A percentile compares a stretch with the other conserved stretches of the same genome.
These are phyloP conservation scores for Castor canadensis DNA, from an alignment of 2,113 vertebrate genomes.

Conservation along the genomic window DNA sequence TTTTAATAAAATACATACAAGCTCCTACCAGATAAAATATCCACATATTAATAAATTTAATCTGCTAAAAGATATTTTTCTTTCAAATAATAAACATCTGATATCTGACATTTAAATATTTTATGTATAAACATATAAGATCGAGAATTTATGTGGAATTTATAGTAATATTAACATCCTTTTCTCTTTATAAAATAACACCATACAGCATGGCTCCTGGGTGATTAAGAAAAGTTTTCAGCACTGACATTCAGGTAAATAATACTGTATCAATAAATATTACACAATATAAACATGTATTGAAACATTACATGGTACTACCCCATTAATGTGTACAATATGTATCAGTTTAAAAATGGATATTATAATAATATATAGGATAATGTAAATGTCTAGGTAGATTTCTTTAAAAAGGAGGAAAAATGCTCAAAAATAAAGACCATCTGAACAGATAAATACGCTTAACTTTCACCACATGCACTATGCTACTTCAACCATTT, in stretches of 20 bases:
- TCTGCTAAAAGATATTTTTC: not conserved
- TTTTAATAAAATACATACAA: constrained; percentile 6
- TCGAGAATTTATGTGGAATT: not conserved
- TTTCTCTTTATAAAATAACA: constrained; percentile 10
- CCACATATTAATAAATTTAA: not conserved
- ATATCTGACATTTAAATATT: not conserved
- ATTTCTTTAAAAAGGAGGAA: not conserved
- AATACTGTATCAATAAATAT: not conserved
- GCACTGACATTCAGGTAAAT: not conserved
- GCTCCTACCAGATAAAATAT: constrained; percentile 4
- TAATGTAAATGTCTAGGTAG: constrained; percentile 6
- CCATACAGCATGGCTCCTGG: not conserved
- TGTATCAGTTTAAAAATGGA: not conserved
- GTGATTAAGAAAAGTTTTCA: constrained; percentile 1
- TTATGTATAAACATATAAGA: not conserved
- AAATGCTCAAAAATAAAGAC: not conserved
- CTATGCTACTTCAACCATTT: not conserved
- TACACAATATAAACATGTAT: not conserved
- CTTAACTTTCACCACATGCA: too few species aligned
- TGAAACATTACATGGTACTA: not conserved
- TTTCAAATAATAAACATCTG: not conserved
- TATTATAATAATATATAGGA: not conserved
- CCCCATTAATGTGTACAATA: not conserved
- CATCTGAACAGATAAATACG: not conserved
- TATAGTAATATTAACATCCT: not conserved